Evolutionary conservation across 2,888 invertebrate genomes (phyloP).

Genomic region (Syrista parreyssii): DNA sequence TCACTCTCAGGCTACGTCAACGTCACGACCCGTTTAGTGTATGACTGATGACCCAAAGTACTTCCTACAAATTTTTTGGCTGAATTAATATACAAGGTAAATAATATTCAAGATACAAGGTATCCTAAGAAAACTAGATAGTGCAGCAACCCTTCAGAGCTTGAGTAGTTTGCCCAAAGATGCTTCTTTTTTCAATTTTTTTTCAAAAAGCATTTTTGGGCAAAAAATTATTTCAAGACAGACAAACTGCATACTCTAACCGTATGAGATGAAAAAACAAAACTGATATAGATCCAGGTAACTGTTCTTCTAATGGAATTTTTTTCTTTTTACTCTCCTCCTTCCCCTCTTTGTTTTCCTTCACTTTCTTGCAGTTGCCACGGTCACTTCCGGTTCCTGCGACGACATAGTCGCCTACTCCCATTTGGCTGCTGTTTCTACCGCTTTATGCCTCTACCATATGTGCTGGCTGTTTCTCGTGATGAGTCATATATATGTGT

Average conservation of each 20-base stretch:
- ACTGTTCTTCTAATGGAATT: not conserved
- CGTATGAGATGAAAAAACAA: not conserved
- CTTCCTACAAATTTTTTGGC: not conserved
- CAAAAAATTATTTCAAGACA: not conserved
- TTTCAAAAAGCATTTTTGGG: too few relatives aligned
- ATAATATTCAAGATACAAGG: too few relatives aligned
- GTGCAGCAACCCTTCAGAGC: not conserved
- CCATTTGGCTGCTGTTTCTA: not conserved
- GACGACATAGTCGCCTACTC: constrained; percentile 34
- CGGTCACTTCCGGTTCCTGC: constrained; percentile 42
- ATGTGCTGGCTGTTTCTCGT: not conserved
- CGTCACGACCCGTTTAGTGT: not conserved
- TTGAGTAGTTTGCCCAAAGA: not conserved
- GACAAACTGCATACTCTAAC: not conserved
- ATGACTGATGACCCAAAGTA: not conserved
- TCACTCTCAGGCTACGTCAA: not conserved
- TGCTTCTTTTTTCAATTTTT: not conserved
- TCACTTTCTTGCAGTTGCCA: constrained; percentile 43
- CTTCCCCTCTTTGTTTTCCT: constrained; percentile 14
- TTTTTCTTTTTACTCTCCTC: not conserved
- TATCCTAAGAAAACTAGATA: not conserved
- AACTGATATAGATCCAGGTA: not conserved
- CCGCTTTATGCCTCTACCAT: not conserved
- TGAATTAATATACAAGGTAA: too few relatives aligned
- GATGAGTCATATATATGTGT: not conserved